Evolutionary conservation across 2,888 invertebrate genomes (phyloP).

Genomic region (Xestia c-nigrum): DNA sequence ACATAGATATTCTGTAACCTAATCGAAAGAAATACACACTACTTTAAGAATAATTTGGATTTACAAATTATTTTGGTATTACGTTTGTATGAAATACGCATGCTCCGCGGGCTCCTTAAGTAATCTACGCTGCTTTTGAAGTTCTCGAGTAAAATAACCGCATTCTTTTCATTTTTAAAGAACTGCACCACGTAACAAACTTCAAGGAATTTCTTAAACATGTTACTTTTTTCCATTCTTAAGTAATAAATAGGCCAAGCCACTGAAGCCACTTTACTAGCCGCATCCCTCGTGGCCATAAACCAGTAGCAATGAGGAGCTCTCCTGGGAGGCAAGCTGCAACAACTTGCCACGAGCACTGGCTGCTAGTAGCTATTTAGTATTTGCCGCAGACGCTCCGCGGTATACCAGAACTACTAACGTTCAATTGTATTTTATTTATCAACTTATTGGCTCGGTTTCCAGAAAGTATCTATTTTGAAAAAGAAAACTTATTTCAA

Average conservation of each 20-base stretch:
- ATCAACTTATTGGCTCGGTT: slow-evolving; percentile 33
- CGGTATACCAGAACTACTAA: slow-evolving; percentile 45
- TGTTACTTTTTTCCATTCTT: background rate
- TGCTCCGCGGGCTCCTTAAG: too few relatives aligned
- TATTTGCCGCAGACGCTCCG: slow-evolving; percentile 51
- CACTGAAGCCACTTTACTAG: slow-evolving; percentile 17
- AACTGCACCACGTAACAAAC: background rate
- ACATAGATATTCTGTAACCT: too few relatives aligned
- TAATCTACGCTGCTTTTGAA: background rate
- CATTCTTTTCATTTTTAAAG: too few relatives aligned
- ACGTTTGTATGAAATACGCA: too few relatives aligned
- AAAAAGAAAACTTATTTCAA: slow-evolving; percentile 6
- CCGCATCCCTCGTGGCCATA: slow-evolving; percentile 46
- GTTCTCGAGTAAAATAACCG: background rate
- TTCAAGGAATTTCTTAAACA: background rate
- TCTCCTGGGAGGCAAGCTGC: slow-evolving; percentile 43
- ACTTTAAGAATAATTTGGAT: too few relatives aligned
- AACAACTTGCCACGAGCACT: slow-evolving; percentile 36
- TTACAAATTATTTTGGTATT: too few relatives aligned
- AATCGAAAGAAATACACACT: too few relatives aligned
- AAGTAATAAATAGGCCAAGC: slow-evolving; percentile 24
- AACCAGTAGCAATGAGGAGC: slow-evolving; percentile 29
- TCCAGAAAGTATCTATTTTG: slow-evolving; percentile 18
- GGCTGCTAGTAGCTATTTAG: slow-evolving; percentile 48
- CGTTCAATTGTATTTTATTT: slow-evolving; percentile 53